Evolutionary conservation across 2,888 invertebrate genomes (phyloP).

Genomic region (Hydriomena furcata): DNA sequence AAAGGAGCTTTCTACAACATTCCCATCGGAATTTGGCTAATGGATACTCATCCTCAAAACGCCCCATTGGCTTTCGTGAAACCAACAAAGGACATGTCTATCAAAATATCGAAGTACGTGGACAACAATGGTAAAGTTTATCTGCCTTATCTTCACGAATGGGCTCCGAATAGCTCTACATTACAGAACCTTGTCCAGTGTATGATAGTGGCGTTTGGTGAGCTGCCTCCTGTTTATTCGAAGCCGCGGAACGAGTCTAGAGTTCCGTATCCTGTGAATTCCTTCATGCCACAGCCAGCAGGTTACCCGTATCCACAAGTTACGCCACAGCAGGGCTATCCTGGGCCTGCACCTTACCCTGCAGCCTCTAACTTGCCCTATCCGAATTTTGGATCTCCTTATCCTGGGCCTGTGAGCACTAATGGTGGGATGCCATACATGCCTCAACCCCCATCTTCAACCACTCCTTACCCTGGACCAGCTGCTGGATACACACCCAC

Average conservation of each 20-base stretch:
- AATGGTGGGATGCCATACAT: slow-evolving; percentile 53
- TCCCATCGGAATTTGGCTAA: slow-evolving; percentile 97
- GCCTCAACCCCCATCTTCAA: slow-evolving; percentile 52
- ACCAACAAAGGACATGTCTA: slow-evolving; percentile 97
- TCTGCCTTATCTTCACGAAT: slow-evolving; percentile 97
- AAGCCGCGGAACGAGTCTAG: slow-evolving; percentile 85
- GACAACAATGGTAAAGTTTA: slow-evolving; percentile 98
- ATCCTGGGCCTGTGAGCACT: slow-evolving; percentile 57
- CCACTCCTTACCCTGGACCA: slow-evolving; percentile 60
- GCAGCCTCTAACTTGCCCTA: slow-evolving; percentile 74
- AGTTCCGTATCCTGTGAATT: slow-evolving; percentile 82
- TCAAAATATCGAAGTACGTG: slow-evolving; percentile 96
- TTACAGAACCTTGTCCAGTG: slow-evolving; percentile 94
- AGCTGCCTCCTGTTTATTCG: slow-evolving; percentile 96
- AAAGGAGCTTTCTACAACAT: slow-evolving; percentile 97
- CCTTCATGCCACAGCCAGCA: slow-evolving; percentile 73
- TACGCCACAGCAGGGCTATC: slow-evolving; percentile 58
- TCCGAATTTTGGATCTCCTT: slow-evolving; percentile 76
- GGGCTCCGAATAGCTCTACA: slow-evolving; percentile 93
- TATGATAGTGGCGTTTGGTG: slow-evolving; percentile 96
- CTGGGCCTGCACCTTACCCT: slow-evolving; percentile 71
- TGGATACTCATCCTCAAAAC: slow-evolving; percentile 98
- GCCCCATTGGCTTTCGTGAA: slow-evolving; percentile 97
- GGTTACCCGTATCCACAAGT: slow-evolving; percentile 70
- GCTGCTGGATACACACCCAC: slow-evolving; percentile 52